These are phyloP conservation scores for Chelonoidis abingdonii DNA, from an alignment of 2,113 vertebrate species.

Conservation along the genomic window DNA sequence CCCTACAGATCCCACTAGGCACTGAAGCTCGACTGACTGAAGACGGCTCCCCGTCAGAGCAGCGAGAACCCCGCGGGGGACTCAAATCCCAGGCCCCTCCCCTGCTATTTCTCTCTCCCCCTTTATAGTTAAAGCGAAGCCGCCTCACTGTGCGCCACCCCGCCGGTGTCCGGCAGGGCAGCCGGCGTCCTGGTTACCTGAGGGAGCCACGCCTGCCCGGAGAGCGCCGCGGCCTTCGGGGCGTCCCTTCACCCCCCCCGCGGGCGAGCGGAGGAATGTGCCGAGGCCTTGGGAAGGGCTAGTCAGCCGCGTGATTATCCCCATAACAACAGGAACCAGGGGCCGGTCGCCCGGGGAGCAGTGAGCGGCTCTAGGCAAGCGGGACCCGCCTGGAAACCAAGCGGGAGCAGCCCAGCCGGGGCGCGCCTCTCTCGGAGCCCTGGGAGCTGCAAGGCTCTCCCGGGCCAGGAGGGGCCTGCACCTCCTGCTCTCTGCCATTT, in stretches of 20 bases:
- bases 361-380: not conserved
- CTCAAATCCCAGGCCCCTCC: no score
- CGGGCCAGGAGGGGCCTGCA: no score
- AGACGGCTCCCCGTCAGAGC: no score
- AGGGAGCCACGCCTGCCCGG: not conserved
- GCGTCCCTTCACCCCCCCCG: not conserved
- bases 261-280: not conserved
- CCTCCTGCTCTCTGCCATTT: no score
- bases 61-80: not conserved
- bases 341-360: not conserved
- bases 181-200: not conserved
- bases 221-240: no score
- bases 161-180: not conserved
- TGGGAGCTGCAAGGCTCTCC: no score
- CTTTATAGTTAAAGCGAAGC: not conserved
- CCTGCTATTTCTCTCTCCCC: no score
- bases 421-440: no score
- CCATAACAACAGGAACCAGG: constrained; percentile 13
- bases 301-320: not conserved
- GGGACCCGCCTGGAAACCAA: not conserved
- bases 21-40: no score
- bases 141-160: not conserved
- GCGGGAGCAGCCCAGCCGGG: not conserved
- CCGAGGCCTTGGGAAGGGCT: not conserved
- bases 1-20: no score